Evolutionary conservation across 2,113 vertebrate genomes (phyloP).

Genomic region (Hyperopisus bebe): DNA sequence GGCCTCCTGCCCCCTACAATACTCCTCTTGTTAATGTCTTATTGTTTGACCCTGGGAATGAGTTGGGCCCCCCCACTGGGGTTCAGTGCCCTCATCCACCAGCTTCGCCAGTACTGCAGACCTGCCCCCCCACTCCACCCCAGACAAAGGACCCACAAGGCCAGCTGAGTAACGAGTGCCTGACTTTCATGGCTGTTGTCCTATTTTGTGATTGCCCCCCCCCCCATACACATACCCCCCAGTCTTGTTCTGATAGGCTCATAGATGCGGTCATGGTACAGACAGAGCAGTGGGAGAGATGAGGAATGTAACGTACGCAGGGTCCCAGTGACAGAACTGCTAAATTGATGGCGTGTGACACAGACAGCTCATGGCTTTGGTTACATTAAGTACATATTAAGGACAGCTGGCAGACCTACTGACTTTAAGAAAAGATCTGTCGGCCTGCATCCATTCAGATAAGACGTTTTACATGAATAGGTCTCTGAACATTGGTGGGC

Average conservation of each 20-base stretch:
- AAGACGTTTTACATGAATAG: neutral
- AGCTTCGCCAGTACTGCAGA: neutral
- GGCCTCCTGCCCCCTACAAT: constrained; percentile 18
- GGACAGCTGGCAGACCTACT: neutral
- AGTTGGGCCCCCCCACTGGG: constrained; percentile 13
- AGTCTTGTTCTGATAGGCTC: neutral
- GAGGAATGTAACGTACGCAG: neutral
- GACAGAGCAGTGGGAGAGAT: neutral
- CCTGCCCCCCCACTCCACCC: neutral
- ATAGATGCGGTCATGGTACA: neutral
- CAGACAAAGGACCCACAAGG: neutral
- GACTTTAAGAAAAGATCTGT: neutral
- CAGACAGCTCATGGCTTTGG: neutral
- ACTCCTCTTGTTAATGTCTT: constrained; percentile 26
- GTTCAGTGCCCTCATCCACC: neutral
- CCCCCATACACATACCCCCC: neutral
- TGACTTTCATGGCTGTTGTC: neutral
- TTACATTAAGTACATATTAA: neutral
- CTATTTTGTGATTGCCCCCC: neutral
- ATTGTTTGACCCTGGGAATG: constrained; percentile 36
- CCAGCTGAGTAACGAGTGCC: constrained; percentile 1
- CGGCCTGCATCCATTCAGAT: neutral
- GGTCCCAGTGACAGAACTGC: neutral
- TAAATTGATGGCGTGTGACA: neutral
- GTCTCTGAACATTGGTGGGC: neutral